These are phyloP conservation scores for Thunnus maccoyii DNA, from an alignment of 2,113 vertebrate species.

Conservation along the genomic window DNA sequence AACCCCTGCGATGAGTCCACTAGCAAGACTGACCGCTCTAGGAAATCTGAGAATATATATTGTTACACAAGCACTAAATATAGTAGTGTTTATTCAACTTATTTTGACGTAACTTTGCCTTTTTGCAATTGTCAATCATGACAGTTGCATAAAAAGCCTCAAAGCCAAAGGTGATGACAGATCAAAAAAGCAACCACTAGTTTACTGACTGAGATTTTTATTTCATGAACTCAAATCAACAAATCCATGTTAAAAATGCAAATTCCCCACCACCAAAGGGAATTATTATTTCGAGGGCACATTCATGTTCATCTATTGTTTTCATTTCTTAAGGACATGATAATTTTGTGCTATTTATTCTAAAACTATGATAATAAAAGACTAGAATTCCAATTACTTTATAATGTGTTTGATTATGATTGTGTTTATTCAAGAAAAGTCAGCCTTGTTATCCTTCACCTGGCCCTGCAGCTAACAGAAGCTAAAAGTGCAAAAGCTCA, in stretches of 20 bases:
- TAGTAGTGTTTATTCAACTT: background rate
- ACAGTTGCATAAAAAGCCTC: background rate
- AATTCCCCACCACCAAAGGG: slow-evolving; percentile 44
- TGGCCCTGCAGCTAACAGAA: slow-evolving; percentile 28
- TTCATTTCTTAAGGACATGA: slow-evolving; percentile 65
- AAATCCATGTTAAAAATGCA: slow-evolving; percentile 48
- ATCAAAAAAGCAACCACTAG: slow-evolving; percentile 43
- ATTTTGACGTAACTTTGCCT: slow-evolving; percentile 24
- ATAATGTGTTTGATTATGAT: slow-evolving; percentile 11
- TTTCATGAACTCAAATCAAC: slow-evolving; percentile 30
- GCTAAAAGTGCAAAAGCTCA: slow-evolving; percentile 9
- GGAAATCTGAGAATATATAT: slow-evolving; percentile 17
- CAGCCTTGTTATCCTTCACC: slow-evolving; percentile 24
- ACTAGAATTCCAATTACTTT: slow-evolving; percentile 53
- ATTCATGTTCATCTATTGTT: slow-evolving; percentile 49
- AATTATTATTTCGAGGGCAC: slow-evolving; percentile 36
- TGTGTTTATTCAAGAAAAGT: slow-evolving; percentile 36
- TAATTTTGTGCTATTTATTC: slow-evolving; percentile 47
- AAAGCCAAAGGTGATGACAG: slow-evolving; percentile 49
- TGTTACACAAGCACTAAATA: slow-evolving; percentile 32
- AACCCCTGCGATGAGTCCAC: slow-evolving; percentile 31
- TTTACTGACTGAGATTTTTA: slow-evolving; percentile 18
- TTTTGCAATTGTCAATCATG: slow-evolving; percentile 34
- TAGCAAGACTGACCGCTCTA: slow-evolving; percentile 1
- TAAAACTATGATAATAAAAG: slow-evolving; percentile 31